Conservation (phyloP, 2,113 vertebrate species). For the Azemiops feae region DNA sequence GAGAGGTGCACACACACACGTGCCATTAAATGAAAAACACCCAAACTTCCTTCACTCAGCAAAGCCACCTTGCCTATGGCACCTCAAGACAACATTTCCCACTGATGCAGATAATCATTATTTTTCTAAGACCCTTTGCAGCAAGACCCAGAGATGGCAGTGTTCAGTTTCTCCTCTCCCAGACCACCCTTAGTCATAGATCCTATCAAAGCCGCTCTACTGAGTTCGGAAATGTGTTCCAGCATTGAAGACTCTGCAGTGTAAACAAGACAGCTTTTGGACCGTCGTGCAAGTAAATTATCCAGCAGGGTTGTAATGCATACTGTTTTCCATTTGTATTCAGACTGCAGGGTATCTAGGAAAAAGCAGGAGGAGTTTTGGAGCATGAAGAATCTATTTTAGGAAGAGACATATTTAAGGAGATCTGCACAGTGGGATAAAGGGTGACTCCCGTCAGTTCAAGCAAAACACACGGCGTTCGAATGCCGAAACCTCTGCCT, state of each 20-base stretch:
- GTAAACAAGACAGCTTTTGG: conserved; percentile 11
- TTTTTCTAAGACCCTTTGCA: background rate
- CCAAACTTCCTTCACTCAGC: background rate
- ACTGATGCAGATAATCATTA: conserved; percentile 1
- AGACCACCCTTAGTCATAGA: conserved; percentile 1
- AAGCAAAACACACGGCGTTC: background rate
- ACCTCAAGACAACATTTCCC: conserved; percentile 10
- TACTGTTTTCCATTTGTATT: conserved; percentile 20
- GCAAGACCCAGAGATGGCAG: background rate
- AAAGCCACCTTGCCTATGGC: background rate
- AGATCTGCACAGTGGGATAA: background rate
- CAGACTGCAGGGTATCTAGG: background rate
- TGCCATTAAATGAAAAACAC: background rate
- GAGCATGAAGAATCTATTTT: conserved; percentile 16
- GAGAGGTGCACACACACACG: background rate
- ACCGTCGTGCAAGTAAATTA: background rate
- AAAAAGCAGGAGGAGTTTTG: background rate
- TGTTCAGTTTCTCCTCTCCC: background rate
- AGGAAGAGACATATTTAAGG: background rate
- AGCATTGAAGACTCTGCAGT: background rate
- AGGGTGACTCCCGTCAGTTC: background rate
- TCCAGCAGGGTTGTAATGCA: conserved; percentile 3
- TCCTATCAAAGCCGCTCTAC: conserved; percentile 1
- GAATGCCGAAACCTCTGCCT: background rate
- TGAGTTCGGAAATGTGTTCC: conserved; percentile 9